These are phyloP conservation scores for Bicyclus anynana DNA, from an alignment of 1,140 invertebrate genomes.

Conservation along the genomic window DNA sequence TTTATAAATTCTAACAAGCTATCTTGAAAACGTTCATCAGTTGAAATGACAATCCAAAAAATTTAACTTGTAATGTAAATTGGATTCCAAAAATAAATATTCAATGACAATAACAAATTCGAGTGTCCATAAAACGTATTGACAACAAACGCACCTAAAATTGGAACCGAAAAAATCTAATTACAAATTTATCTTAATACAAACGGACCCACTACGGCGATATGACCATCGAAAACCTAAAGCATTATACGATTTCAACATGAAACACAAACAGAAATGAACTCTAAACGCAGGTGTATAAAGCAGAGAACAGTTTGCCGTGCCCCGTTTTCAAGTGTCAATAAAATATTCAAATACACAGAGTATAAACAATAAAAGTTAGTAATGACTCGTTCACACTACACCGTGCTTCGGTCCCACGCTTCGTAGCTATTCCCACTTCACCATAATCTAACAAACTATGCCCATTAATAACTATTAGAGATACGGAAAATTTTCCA, in stretches of 20 bases:
- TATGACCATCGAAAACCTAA: conserved; percentile 19
- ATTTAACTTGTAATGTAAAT: no score
- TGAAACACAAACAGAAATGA: background rate
- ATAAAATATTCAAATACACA: conserved; percentile 52
- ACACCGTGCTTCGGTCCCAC: conserved; percentile 38
- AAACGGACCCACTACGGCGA: conserved; percentile 29
- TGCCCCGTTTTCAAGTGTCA: conserved; percentile 35
- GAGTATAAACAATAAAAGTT: conserved; percentile 54
- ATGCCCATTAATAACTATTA: conserved; percentile 36
- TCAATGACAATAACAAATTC: conserved; percentile 14
- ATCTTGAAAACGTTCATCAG: no score
- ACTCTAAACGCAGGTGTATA: background rate
- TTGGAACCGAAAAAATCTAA: conserved; percentile 22
- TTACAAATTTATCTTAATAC: conserved; percentile 32
- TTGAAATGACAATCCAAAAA: no score
- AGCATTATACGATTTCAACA: conserved; percentile 8
- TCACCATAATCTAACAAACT: conserved; percentile 25
- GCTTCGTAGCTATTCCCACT: conserved; percentile 43
- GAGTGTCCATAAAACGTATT: conserved; percentile 14
- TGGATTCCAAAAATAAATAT: conserved; percentile 21
- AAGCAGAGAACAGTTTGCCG: conserved; percentile 8
- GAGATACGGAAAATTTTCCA: conserved; percentile 29
- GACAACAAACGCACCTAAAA: conserved; percentile 18
- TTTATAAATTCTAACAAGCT: no score
- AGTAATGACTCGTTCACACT: conserved; percentile 54